phyloP scores from a whole-genome alignment of 2,113 vertebrate genomes.

The Alouatta palliata region DNA sequence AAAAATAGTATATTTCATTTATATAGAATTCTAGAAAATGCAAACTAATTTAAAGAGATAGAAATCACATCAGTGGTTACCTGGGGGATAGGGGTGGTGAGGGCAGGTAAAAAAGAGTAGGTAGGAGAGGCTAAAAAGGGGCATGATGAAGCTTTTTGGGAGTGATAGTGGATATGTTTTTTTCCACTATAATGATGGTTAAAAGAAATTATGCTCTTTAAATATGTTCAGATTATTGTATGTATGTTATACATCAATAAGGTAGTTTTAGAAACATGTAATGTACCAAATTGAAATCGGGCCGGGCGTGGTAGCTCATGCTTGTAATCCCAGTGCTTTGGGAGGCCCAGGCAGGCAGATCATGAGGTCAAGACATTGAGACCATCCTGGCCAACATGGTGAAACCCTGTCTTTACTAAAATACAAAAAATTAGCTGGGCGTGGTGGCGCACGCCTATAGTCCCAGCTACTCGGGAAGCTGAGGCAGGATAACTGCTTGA shows the following conservation, averaged over 20 bases:
- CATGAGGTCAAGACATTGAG: too few species aligned
- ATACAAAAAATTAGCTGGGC: too few species aligned
- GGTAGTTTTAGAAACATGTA: conserved; percentile 8
- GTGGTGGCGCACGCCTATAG: too few species aligned
- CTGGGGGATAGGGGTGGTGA: background rate
- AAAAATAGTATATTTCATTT: conserved; percentile 17
- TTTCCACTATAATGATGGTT: background rate
- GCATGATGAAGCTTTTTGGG: background rate
- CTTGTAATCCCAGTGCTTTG: too few species aligned
- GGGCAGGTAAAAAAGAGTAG: background rate
- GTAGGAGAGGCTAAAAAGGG: background rate
- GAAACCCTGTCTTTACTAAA: too few species aligned
- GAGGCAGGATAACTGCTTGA: too few species aligned
- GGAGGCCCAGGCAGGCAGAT: too few species aligned
- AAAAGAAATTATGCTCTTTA: background rate
- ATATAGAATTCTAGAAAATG: background rate
- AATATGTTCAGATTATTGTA: background rate
- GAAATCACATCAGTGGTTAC: background rate
- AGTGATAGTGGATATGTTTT: background rate
- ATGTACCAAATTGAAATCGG: background rate
- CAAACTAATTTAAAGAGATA: background rate
- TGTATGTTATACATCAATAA: background rate
- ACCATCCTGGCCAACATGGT: too few species aligned
- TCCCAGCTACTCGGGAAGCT: too few species aligned
- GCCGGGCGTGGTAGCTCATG: too few species aligned